Evolutionary conservation across 2,888 invertebrate genomes (phyloP), one percentile per base, ranked within the genome.

Genomic region (Poecilus cupreus): DNA sequence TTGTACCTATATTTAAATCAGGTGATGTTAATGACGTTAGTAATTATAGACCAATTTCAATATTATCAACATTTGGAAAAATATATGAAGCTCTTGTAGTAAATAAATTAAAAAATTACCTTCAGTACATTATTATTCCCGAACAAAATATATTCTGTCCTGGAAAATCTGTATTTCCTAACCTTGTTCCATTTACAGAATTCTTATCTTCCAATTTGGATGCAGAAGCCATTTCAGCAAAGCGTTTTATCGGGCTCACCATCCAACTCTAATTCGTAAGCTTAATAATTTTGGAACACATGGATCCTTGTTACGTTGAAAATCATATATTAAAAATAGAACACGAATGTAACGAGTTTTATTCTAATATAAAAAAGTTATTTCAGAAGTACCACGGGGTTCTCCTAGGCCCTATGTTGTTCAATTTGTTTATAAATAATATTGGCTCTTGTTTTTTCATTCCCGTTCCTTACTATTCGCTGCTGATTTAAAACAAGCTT

Each of bases 321-420:
- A 32, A 74, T 83, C 83, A n/a, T 83, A 84, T 60, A 18, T 84
- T 8, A 78, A 5, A 2, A 79, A 74, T 39, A 75, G 83, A 46
- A 46, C 77, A 0, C 84, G 83, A 46, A 24, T 22, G 83, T 3
- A 74, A 57, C 32, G 79, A 76, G 39, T 81, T 68, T 26, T 6
- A 54, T 20, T 84, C 82, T 8, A 37, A 68, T 5, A 24, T 18
- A 32, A 83, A 39, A 39, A 20, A n/a, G 80, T 76, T 18, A 68
- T 54, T 2, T 83, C 83, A 4, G 84, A 83, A 8, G 83, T 84
- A 13, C 83, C 83, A 5, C 84, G 84, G 76, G 84, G 83, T 1
- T 82, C 82, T 2, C 83, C 68, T 83, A 10, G 82, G 83, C 3
- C 83, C 84, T 11, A 13, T 84, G n/a, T 54, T 84, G 24, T 83